A percentile compares a stretch with the other conserved stretches of the same genome.
These are phyloP conservation scores for Tenthredo notha DNA, from an alignment of 2,888 invertebrate species.

Conservation along the genomic window DNA sequence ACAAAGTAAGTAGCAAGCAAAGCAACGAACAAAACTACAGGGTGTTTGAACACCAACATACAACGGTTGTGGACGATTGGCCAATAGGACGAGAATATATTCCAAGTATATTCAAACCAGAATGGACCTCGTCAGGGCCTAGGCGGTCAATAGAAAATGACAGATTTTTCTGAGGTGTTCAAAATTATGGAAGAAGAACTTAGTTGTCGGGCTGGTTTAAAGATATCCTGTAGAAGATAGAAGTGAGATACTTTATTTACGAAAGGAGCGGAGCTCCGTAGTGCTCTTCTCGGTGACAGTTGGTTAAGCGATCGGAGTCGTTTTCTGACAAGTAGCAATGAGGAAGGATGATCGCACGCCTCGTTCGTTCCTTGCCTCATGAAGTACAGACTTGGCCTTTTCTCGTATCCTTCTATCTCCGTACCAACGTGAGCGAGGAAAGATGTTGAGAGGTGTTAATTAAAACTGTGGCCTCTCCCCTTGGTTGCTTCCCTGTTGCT, in stretches of 20 bases:
- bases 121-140: conserved; percentile 17
- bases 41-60: conserved; percentile 1
- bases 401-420: conserved; percentile 45
- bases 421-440: conserved; percentile 53
- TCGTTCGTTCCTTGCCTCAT: conserved; percentile 20
- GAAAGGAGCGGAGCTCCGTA: background rate
- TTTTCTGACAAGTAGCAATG: conserved; percentile 52
- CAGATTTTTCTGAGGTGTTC: background rate
- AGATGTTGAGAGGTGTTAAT: conserved; percentile 56
- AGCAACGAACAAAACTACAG: background rate
- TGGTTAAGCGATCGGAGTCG: conserved; percentile 37
- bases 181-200: background rate
- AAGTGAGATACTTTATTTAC: conserved; percentile 19
- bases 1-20: conserved; percentile 7
- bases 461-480: conserved; percentile 44
- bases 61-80: background rate
- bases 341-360: conserved; percentile 42
- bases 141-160: conserved; percentile 5
- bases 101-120: background rate
- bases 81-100: background rate
- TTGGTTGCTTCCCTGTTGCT: conserved; percentile 31
- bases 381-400: conserved; percentile 23
- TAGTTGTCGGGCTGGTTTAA: background rate
- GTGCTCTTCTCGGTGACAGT: conserved; percentile 22
- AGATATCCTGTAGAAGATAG: background rate